Evolutionary conservation across 2,113 vertebrate genomes (phyloP).

Genomic region (Semicossyphus pulcher): DNA sequence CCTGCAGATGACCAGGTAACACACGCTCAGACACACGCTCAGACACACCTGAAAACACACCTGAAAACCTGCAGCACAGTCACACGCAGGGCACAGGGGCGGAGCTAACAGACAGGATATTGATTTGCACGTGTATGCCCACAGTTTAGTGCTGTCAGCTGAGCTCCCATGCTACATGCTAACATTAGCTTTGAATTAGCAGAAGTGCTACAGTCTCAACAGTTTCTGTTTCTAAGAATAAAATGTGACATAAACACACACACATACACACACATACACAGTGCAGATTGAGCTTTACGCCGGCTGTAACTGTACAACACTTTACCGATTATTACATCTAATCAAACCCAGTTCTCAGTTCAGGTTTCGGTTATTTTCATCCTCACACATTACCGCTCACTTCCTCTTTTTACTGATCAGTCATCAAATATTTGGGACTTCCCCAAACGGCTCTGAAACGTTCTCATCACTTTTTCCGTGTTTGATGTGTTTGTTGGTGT

Average conservation of each 20-base stretch:
- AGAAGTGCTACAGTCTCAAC: too few species aligned
- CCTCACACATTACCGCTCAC: not conserved
- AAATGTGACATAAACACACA: too few species aligned
- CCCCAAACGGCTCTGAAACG: conserved; percentile 2
- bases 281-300: not conserved
- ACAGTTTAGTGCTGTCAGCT: too few species aligned
- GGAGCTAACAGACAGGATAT: too few species aligned
- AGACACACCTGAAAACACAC: not conserved
- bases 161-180: too few species aligned
- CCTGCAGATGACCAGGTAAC: conserved; percentile 88
- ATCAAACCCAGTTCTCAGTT: not conserved
- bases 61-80: too few species aligned
- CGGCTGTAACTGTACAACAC: not conserved
- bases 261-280: not conserved
- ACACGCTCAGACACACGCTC: not conserved
- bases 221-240: too few species aligned
- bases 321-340: too few species aligned
- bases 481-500: not conserved
- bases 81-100: too few species aligned
- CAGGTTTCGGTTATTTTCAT: not conserved
- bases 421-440: conserved; percentile 50
- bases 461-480: not conserved
- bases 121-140: too few species aligned
- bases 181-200: too few species aligned
- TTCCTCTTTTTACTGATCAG: conserved; percentile 33